phyloP scores from a whole-genome alignment of 2,113 vertebrate species.

The Illadopsis cleaveri region DNA sequence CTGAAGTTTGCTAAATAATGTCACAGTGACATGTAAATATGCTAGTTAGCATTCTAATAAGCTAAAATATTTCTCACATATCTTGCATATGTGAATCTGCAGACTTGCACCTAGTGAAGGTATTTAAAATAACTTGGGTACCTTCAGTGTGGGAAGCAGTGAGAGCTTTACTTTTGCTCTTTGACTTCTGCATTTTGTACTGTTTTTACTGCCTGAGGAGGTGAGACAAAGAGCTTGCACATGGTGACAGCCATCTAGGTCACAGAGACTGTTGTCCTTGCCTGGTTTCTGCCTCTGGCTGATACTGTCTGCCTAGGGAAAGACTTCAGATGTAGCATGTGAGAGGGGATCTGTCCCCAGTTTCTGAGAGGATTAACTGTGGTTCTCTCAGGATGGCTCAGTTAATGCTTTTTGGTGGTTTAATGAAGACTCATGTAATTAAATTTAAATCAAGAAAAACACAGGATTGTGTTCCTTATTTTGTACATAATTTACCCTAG shows the following conservation, averaged over 20 bases:
- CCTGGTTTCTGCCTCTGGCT: not conserved
- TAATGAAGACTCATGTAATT: not conserved
- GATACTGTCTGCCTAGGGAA: rapidly evolving
- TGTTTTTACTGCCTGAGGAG: not conserved
- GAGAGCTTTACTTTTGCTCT: not conserved
- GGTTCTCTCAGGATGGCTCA: not conserved
- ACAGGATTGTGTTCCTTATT: not conserved
- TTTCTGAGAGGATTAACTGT: not conserved
- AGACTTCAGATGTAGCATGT: rapidly evolving
- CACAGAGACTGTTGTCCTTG: not conserved
- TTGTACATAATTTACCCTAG: not conserved
- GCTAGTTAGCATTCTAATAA: rapidly evolving
- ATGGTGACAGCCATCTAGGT: not conserved
- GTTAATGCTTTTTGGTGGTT: not conserved
- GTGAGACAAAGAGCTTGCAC: not conserved
- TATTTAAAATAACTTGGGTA: not conserved
- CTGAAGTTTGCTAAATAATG: not conserved
- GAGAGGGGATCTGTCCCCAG: not conserved
- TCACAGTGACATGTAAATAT: no score
- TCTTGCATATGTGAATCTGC: rapidly evolving
- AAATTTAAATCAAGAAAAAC: not conserved
- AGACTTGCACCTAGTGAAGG: rapidly evolving
- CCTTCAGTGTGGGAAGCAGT: not conserved
- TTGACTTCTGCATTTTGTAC: not conserved
- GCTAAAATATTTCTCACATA: rapidly evolving